Evolutionary conservation across 2,797 vertebrate genomes (phyloP), one percentile per base, ranked within the genome.

Genomic region (Sebastes diaconus): DNA sequence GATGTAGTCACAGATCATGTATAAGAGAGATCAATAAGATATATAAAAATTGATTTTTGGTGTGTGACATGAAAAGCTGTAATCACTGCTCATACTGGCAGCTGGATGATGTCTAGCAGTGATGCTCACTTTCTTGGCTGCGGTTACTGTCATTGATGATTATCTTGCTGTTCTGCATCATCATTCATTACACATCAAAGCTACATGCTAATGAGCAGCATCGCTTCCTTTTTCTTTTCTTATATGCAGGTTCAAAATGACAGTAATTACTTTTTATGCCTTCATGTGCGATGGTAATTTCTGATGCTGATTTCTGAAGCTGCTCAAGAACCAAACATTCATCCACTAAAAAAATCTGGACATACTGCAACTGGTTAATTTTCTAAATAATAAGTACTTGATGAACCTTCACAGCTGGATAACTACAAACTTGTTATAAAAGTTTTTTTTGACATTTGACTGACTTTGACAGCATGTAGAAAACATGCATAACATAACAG

Each of bases 131-230:
- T 80, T 82, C 55, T 75, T 59, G 66, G 24, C 70, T 77, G 29
- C 3, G 6, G 55, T 11, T 58, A 9, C 66, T 75, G 84, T 83
- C 80, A 73, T 3, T 57, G 63, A 67, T 71, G 61, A 69, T 75
- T 71, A 69, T 72, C 74, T 46, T 22, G 18, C 54, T 66, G 6
- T 73, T 85, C 27, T 76, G 71, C 78, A 69, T 9, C 74, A 81
- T 76, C 74, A 72, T 81, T 69, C 34, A 64, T 80, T 75, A 25
- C 70, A 70, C 64, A 73, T 77, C 67, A 77, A 82, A 80, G 74
- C 83, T 52, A 18, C 60, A 39, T 70, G 27, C 57, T 84, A 80
- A 84, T 68, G 42, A 84, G 79, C 64, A 25, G 29, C 60, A 4
- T 14, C 42, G 30, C 34, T 36, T 20, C 34, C 34, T 77, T 74